phyloP scores from a whole-genome alignment of 2,113 vertebrate species.

The Oceanites oceanicus region DNA sequence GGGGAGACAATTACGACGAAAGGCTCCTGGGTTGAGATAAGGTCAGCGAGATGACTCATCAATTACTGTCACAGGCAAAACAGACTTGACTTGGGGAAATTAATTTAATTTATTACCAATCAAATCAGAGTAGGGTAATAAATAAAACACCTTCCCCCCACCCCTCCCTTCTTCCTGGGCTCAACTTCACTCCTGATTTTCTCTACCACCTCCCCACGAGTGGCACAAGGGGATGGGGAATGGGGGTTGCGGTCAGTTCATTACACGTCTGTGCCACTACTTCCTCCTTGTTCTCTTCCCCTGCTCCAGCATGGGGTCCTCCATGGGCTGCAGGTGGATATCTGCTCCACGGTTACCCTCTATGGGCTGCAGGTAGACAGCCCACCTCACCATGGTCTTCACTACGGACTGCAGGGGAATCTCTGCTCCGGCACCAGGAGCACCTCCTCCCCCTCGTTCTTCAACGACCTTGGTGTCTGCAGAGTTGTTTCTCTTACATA shows the following conservation, averaged over 20 bases:
- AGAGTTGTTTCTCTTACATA: neutral
- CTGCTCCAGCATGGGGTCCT: neutral
- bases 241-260: neutral
- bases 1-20: neutral
- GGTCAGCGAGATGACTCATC: neutral
- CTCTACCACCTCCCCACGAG: neutral
- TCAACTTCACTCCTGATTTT: neutral
- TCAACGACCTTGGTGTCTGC: neutral
- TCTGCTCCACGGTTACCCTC: neutral
- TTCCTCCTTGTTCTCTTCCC: neutral
- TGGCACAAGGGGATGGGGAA: rapidly evolving
- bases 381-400: neutral
- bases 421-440: rapidly evolving
- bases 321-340: neutral
- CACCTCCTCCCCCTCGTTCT: neutral
- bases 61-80: neutral
- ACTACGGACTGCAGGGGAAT: neutral
- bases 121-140: neutral
- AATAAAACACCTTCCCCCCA: neutral
- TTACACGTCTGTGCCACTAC: neutral
- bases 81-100: neutral
- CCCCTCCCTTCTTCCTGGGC: neutral
- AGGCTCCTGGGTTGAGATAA: rapidly evolving
- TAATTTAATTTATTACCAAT: neutral
- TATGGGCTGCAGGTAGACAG: neutral